Percentiles rank a stretch among this genome's conserved stretches.
phyloP scores from a whole-genome alignment of 2,113 vertebrate genomes.

The Picathartes gymnocephalus region DNA sequence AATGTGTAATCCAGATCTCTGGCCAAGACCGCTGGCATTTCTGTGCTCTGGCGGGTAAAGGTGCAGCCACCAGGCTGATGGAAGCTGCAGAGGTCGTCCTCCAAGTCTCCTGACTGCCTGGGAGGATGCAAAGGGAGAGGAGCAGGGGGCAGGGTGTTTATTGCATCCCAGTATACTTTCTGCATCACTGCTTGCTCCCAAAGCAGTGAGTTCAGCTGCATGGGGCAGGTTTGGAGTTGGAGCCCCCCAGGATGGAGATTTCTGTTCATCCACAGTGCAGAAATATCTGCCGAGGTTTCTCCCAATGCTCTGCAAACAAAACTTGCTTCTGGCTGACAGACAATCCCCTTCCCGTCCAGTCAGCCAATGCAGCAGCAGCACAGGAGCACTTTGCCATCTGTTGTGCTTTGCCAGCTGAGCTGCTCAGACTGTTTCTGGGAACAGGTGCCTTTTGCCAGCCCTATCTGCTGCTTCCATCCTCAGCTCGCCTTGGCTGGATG shows the following conservation, averaged over 20 bases:
- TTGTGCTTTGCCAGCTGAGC: not conserved
- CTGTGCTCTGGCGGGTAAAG: not conserved
- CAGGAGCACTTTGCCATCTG: not conserved
- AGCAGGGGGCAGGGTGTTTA: not conserved
- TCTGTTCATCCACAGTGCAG: not conserved
- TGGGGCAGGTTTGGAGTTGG: not conserved
- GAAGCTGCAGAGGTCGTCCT: not conserved
- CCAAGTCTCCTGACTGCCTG: not conserved
- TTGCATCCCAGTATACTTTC: not conserved
- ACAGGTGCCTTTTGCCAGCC: not conserved
- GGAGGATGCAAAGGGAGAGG: not conserved
- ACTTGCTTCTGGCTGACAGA: not conserved
- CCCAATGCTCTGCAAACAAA: not conserved
- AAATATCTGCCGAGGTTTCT: not conserved
- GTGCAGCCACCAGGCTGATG: not conserved
- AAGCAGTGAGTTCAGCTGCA: not conserved
- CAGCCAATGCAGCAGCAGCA: not conserved
- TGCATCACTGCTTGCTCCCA: not conserved
- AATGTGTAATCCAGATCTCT: not conserved
- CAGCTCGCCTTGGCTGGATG: not conserved
- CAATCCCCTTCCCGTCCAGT: rapidly evolving
- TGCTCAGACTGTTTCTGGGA: not conserved
- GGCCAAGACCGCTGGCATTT: not conserved
- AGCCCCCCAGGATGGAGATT: not conserved
- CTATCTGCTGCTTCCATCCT: not conserved